A percentile compares a stretch with the other conserved stretches of the same genome.
Evolutionary conservation across 2,888 invertebrate species (phyloP).

Genomic region (Proisotoma minuta): DNA sequence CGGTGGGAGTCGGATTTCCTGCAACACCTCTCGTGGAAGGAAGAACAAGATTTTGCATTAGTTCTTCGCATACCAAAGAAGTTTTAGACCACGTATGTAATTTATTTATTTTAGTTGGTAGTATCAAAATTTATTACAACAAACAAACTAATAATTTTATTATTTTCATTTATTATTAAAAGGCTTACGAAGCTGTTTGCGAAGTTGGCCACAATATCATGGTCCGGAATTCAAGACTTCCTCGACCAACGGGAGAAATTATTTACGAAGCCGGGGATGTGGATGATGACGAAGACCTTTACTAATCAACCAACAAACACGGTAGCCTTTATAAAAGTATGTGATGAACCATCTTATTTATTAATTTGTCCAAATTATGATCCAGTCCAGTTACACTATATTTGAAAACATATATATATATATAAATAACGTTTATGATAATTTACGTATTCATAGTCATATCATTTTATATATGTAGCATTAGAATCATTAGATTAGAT

Average conservation of each 20-base stretch:
- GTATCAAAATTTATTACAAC: not conserved
- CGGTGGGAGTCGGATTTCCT: conserved; percentile 95
- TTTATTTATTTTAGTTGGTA: not conserved
- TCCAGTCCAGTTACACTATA: no score
- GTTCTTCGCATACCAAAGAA: conserved; percentile 90
- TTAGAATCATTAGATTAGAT: no score
- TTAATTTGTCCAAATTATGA: no score
- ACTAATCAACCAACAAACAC: no score
- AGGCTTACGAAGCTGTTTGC: conserved; percentile 40
- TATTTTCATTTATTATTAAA: not conserved
- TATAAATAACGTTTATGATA: no score
- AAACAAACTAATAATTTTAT: not conserved
- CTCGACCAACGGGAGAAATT: conserved; percentile 28
- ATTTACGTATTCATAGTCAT: no score
- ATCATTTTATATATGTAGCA: no score
- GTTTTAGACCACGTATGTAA: conserved; percentile 73
- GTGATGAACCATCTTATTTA: no score
- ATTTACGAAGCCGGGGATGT: conserved; percentile 23
- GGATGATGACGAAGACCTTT: conserved; percentile 23
- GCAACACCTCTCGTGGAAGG: conserved; percentile 92
- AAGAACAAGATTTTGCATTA: conserved; percentile 88
- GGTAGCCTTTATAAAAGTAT: no score
- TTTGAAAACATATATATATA: no score
- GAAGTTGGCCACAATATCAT: conserved; percentile 35
- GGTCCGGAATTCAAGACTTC: conserved; percentile 27